Evolutionary conservation across 2,113 vertebrate genomes (phyloP).

Genomic region (Castor canadensis): DNA sequence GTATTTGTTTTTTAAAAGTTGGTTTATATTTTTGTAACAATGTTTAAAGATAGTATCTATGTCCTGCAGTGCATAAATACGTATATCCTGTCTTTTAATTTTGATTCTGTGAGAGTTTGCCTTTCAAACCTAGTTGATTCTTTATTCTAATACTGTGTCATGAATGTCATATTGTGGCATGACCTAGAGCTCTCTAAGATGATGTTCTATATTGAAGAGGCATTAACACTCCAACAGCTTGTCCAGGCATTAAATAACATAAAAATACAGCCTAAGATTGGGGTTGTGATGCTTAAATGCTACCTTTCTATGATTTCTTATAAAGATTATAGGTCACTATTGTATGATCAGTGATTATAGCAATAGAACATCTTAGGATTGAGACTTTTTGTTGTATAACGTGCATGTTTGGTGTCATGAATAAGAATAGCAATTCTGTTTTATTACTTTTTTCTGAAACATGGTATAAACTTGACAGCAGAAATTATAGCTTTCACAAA

Average conservation of each 20-base stretch:
- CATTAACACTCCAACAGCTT: constrained; percentile 3
- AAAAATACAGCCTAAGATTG: constrained; percentile 7
- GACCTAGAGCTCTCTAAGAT: neutral
- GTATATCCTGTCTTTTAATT: neutral
- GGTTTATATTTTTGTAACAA: constrained; percentile 5
- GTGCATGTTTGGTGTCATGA: constrained; percentile 42
- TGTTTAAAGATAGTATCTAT: constrained; percentile 40
- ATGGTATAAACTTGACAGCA: constrained; percentile 69
- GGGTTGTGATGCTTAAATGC: constrained; percentile 21
- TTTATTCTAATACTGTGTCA: constrained; percentile 15
- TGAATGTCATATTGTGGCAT: neutral
- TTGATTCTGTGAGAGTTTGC: constrained; percentile 27
- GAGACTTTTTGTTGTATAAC: neutral
- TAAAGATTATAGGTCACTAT: neutral
- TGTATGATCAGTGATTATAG: constrained; percentile 53
- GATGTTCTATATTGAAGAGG: neutral
- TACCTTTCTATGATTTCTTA: constrained; percentile 40
- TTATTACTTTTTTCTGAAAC: constrained; percentile 60
- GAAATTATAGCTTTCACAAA: constrained; percentile 70
- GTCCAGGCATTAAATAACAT: constrained; percentile 28
- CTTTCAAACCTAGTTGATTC: constrained; percentile 12
- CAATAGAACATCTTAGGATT: constrained; percentile 37
- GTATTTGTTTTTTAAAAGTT: constrained; percentile 17
- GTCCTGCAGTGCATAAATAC: neutral
- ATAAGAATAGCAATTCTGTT: constrained; percentile 53